Conservation (phyloP, 2,113 vertebrate genomes). For the Notarius lentiginosus region DNA sequence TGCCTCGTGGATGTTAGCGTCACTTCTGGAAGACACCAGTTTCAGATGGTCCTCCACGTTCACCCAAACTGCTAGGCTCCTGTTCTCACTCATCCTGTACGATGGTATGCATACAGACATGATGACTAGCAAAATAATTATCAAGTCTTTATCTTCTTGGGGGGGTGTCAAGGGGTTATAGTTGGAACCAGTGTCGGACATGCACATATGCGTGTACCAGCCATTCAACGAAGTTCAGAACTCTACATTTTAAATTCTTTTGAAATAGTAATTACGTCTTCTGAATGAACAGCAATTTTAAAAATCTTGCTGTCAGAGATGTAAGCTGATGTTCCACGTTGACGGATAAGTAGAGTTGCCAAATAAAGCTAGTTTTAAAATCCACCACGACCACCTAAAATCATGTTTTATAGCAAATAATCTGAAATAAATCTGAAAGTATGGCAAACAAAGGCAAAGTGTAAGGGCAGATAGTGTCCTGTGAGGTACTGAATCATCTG, state of each 20-base stretch:
- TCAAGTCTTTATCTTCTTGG: background rate
- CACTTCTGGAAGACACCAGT: constrained; percentile 56
- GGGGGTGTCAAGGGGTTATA: background rate
- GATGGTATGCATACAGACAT: background rate
- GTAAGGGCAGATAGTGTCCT: background rate
- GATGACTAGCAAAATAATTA: background rate
- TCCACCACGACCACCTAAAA: background rate
- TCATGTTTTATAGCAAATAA: background rate
- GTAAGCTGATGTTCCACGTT: background rate
- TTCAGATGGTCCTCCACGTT: constrained; percentile 73
- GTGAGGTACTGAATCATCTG: background rate
- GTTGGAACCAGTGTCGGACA: background rate
- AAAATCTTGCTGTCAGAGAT: background rate
- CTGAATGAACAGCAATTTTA: background rate
- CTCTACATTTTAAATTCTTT: background rate
- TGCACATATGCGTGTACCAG: background rate
- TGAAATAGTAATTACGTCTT: background rate
- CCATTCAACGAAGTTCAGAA: background rate
- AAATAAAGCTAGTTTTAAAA: background rate
- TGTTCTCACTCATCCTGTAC: constrained; percentile 64
- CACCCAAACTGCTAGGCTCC: constrained; percentile 65
- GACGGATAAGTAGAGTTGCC: too few species aligned
- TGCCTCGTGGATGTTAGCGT: constrained; percentile 62
- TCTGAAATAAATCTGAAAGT: background rate
- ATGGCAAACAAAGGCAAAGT: background rate